Evolutionary conservation across 1,140 invertebrate species (phyloP), one percentile per base, ranked within the genome.

Genomic region (Meloidogyne floridensis): DNA sequence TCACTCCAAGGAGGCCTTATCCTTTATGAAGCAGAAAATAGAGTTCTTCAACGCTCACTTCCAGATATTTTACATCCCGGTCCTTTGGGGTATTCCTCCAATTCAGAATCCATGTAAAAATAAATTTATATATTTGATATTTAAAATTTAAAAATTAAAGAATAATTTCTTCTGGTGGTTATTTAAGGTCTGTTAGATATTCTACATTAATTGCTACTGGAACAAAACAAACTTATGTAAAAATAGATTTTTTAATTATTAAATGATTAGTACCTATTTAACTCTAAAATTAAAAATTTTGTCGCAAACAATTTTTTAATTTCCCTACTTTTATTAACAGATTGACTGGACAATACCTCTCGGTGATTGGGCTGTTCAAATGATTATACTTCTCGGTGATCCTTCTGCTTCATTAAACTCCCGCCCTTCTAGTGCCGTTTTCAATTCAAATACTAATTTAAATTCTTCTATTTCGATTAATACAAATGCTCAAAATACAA

Each of bases 1-100:
- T 78, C 79, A 42, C 54, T 86, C 2, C 86, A 83, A 70, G 84
- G 85, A 42, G 20, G 81, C 18, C 78, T 86, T 18, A 53, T 43
- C 15, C 47, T 86, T 42, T 86, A 74, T 32, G 86, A 86, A 20
- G 86, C 77, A 32, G 85, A 86, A 74, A 86, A 86, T 77, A 75
- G 75, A 54, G 51, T 86, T n/a, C 70, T 86, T 2, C 73, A 81
- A 15, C 75, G 84, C n/a, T 51, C 71, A 70, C 53, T 87, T 53
- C 15, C 42, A 10, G 75, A 82, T 20, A 54, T 59, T 43, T 76
- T 86, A 18, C 85, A 86, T 75, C 85, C 85, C 10, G 85, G 85
- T 13, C 85, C 85, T 15, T 84, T 86, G 2, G 77, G 70, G 1
- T 84, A 85, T 72, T 75, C 80, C 0, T 72, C 84, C 6, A 81